Evolutionary conservation across 2,797 vertebrate species (phyloP).

Genomic region (Enteromius treurensis): DNA sequence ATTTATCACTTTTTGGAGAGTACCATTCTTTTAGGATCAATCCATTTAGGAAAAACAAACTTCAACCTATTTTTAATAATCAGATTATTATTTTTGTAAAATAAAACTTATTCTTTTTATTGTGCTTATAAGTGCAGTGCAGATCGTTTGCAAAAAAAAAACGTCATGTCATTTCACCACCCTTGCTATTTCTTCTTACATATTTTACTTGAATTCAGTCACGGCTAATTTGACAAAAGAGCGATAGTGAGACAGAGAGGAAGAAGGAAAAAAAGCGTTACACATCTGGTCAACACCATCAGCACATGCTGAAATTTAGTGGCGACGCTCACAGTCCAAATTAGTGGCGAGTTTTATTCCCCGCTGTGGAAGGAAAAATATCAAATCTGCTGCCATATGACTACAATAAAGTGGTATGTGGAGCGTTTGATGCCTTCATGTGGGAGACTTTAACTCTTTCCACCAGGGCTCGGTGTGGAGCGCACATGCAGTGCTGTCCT

Average conservation of each 20-base stretch:
- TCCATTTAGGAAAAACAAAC: background rate
- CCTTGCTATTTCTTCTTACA: slow-evolving; percentile 8
- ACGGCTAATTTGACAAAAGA: slow-evolving; percentile 36
- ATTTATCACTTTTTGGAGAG: background rate
- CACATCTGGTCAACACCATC: slow-evolving; percentile 83
- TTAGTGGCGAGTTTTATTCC: slow-evolving; percentile 87
- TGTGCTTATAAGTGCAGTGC: background rate
- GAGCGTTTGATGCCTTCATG: slow-evolving; percentile 84
- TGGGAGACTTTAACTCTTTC: slow-evolving; percentile 79
- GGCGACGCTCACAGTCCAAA: slow-evolving; percentile 83
- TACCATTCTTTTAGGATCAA: background rate
- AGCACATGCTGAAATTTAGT: slow-evolving; percentile 83
- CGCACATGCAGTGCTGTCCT: slow-evolving; percentile 57
- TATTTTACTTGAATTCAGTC: slow-evolving; percentile 12
- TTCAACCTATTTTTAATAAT: background rate
- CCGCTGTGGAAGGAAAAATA: slow-evolving; percentile 85
- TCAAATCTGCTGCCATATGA: slow-evolving; percentile 87
- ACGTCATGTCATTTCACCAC: slow-evolving; percentile 5
- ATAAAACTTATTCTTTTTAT: background rate
- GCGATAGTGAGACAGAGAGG: slow-evolving; percentile 34
- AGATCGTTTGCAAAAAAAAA: background rate
- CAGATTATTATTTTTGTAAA: background rate
- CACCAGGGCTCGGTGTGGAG: slow-evolving; percentile 63
- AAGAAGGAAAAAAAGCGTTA: slow-evolving; percentile 52
- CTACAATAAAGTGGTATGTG: slow-evolving; percentile 82